Evolutionary conservation across 2,797 vertebrate species (phyloP).

Genomic region (Anisognathus igniventris): DNA sequence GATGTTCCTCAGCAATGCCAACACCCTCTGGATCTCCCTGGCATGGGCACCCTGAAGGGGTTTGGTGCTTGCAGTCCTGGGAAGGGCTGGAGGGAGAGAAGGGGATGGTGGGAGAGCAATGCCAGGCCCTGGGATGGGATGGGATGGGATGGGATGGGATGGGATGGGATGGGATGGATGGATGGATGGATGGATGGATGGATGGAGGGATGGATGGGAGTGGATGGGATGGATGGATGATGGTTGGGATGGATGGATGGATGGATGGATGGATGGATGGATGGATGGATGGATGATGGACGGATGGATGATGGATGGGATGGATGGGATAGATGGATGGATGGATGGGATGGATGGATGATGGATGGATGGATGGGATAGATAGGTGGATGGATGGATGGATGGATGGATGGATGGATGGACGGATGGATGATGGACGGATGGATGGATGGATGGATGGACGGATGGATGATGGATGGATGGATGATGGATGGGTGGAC

Average conservation of each 20-base stretch:
- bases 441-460: no score
- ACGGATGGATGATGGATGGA: no score
- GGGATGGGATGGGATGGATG: not conserved
- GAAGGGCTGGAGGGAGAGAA: not conserved
- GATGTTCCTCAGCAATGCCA: not conserved
- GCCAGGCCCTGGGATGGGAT: not conserved
- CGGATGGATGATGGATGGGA: no score
- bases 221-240: no score
- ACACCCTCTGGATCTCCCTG: not conserved
- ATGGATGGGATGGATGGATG: no score
- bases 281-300: no score
- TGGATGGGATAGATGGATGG: not conserved
- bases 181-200: not conserved
- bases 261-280: no score
- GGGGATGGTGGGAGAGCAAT: not conserved
- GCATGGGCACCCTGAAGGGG: not conserved
- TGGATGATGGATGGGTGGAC: no score
- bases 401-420: no score
- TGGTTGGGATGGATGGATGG: no score
- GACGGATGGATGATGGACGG: no score
- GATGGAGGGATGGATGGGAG: not conserved
- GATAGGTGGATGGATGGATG: no score
- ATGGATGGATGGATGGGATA: not conserved
- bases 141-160: not conserved
- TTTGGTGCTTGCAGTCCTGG: accelerated